Conservation (phyloP, 2,888 invertebrate genomes). For the Operophtera brumata region DNA sequence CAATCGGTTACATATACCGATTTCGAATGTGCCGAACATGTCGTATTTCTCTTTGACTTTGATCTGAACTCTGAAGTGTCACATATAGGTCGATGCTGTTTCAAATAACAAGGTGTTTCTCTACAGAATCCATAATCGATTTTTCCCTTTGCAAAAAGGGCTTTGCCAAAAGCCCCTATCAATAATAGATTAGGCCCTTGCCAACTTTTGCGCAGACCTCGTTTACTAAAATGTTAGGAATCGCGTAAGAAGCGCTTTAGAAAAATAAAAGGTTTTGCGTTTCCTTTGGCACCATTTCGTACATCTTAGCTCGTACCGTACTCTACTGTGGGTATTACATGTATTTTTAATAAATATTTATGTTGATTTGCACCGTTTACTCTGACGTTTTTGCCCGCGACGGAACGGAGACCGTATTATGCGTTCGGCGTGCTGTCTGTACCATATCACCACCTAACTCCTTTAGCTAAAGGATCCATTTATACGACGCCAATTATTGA, state of each 20-base stretch:
- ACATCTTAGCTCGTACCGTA: background rate
- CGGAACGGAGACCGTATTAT: no score
- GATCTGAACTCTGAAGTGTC: conserved; percentile 8
- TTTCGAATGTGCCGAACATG: background rate
- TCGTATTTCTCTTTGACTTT: background rate
- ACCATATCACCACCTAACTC: no score
- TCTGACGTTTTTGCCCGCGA: no score
- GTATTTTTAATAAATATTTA: background rate
- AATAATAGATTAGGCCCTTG: conserved; percentile 59
- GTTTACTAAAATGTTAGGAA: conserved; percentile 54
- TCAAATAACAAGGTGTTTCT: conserved; percentile 39
- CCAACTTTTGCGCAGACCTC: conserved; percentile 48
- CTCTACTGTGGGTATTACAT: background rate
- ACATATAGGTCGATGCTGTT: conserved; percentile 16
- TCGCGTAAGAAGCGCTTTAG: conserved; percentile 45
- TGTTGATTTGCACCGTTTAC: no score
- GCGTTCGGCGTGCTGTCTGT: no score
- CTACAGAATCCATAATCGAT: conserved; percentile 43
- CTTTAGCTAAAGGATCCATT: no score
- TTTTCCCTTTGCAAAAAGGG: conserved; percentile 40
- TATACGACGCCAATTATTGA: no score
- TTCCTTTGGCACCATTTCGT: background rate
- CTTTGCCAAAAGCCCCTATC: conserved; percentile 48
- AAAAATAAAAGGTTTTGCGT: conserved; percentile 33
- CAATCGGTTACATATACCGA: background rate